phyloP scores from a whole-genome alignment of 1,140 invertebrate species.

The Diabrotica undecimpunctata region DNA sequence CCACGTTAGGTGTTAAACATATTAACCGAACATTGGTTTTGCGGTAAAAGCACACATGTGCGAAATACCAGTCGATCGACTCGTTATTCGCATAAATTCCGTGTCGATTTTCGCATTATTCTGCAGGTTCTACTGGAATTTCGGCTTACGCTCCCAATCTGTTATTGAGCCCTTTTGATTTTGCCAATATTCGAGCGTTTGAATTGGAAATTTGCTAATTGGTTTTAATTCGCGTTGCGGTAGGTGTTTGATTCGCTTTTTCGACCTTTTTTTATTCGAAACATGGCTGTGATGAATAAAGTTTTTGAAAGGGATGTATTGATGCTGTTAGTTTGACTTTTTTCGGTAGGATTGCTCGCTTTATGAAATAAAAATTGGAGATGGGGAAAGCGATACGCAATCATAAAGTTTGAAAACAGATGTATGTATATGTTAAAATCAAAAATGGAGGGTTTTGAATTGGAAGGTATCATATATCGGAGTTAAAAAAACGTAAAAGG shows the following conservation, averaged over 20 bases:
- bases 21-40: slow-evolving; percentile 46
- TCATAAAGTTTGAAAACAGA: too few relatives aligned
- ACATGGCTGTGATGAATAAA: too few relatives aligned
- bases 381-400: too few relatives aligned
- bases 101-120: background rate
- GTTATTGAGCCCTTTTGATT: slow-evolving; percentile 42
- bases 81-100: background rate
- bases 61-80: slow-evolving; percentile 18
- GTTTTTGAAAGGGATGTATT: too few relatives aligned
- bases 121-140: slow-evolving; percentile 28
- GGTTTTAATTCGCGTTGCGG: slow-evolving; percentile 13
- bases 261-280: too few relatives aligned
- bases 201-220: slow-evolving; percentile 26
- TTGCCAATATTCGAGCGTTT: slow-evolving; percentile 29
- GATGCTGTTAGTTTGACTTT: too few relatives aligned
- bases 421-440: too few relatives aligned
- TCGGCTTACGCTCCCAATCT: slow-evolving; percentile 33
- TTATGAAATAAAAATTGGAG: too few relatives aligned
- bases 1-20: slow-evolving; percentile 45
- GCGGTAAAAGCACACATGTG: slow-evolving; percentile 38
- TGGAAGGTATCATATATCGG: too few relatives aligned
- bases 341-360: too few relatives aligned
- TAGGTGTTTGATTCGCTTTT: background rate
- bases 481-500: too few relatives aligned
- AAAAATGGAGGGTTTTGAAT: too few relatives aligned